Base-by-base conservation (phyloP, 1,140 invertebrate species). In the Varroa destructor region DNA sequence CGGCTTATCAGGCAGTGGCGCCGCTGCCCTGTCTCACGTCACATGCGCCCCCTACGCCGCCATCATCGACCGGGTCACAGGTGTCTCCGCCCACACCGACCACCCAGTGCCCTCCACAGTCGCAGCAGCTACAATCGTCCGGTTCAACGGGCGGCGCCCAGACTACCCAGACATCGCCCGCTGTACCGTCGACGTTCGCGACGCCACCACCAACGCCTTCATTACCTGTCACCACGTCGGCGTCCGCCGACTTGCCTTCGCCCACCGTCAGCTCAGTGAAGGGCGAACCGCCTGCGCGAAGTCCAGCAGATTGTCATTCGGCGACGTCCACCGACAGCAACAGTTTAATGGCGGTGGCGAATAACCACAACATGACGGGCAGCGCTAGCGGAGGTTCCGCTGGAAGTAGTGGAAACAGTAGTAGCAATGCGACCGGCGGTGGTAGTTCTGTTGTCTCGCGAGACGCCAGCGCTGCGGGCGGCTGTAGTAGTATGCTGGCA, bases 21-120 rank as follows among this genome's bases (percentile, higher is more conserved):
- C 46, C 46, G 8, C 46, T 8, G 8, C 8, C 46, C 46, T 51
- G 46, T 8, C 61, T 67, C 61, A 8, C 14, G 61, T 67, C 61
- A 14, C 61, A 67, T 37, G 46, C 61, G 61, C 61, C 61, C 14
- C 61, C 61, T 2, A 67, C 61, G 37, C 61, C 61, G 37, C 61
- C 61, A 8, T 67, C 61, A 67, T 67, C 61, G 3, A 67, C 61
- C 36, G 61, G 61, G 14, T 67, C 61, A 14, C 61, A 67, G 61
- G 61, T 67, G 40, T 67, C 61, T 8, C 61, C 61, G 12, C 61
- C 61, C 12, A 67, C 61, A 43, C 61, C 61, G 10, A 67, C 61
- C 12, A 14, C 61, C 8, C 46, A 51, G 46, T 51, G 46, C 46
- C 46, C 46, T 51, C 46, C 46, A 51, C 46, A 51, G 46, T 51